Percentiles rank a stretch among this genome's conserved stretches.
Conservation (phyloP, 2,888 invertebrate genomes). For the Ptychoptera contaminata region DNA sequence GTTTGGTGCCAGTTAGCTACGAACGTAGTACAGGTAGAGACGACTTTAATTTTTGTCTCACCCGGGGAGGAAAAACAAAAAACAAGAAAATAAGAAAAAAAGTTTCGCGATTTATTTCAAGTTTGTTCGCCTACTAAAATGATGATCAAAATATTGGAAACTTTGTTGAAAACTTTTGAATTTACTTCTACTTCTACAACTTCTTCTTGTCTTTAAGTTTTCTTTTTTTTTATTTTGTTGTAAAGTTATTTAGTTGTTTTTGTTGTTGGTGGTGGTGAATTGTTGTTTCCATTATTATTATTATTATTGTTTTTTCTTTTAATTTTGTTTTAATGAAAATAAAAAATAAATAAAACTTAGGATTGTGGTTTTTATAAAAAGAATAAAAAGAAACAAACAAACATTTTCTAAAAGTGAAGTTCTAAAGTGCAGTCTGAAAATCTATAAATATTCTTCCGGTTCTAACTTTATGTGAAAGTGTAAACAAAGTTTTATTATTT, state of each 20-base stretch:
- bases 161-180: conserved; percentile 13
- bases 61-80: conserved; percentile 12
- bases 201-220: conserved; percentile 9
- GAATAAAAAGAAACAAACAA: background rate
- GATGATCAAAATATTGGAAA: conserved; percentile 15
- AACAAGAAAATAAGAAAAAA: conserved; percentile 5
- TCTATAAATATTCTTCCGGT: no score
- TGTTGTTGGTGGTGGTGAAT: background rate
- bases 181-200: conserved; percentile 9
- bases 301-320: no score
- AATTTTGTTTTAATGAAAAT: no score
- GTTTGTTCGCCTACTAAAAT: conserved; percentile 13
- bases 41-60: conserved; percentile 30
- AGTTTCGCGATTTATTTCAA: conserved; percentile 15
- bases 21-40: conserved; percentile 36
- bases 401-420: no score
- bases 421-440: no score
- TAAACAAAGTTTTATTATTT: no score
- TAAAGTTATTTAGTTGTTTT: no score
- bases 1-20: conserved; percentile 33
- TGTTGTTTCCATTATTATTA: no score
- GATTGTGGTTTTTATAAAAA: no score
- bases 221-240: background rate
- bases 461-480: no score
- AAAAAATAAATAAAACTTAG: conserved; percentile 1